Percentiles rank a stretch among this genome's conserved stretches.
These are phyloP conservation scores for Bombus superbus DNA, from an alignment of 1,140 invertebrate genomes.

Conservation along the genomic window DNA sequence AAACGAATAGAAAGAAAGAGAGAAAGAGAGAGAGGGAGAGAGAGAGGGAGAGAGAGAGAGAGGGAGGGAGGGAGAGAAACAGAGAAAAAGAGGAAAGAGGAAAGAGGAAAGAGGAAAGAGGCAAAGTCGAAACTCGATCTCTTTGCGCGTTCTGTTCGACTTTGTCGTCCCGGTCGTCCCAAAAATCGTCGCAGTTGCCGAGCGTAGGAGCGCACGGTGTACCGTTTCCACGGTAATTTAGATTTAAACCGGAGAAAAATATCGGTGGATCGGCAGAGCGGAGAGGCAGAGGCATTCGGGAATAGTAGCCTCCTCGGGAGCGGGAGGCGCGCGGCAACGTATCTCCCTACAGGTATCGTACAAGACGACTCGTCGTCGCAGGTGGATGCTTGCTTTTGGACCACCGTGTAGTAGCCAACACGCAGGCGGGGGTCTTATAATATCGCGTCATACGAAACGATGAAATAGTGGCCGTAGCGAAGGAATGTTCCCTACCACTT, in stretches of 20 bases:
- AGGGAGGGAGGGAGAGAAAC: neutral
- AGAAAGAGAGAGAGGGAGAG: neutral
- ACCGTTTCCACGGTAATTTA: conserved; percentile 7
- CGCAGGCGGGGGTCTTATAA: conserved; percentile 82
- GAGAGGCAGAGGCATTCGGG: neutral
- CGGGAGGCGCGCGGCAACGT: conserved; percentile 19
- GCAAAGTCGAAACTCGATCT: neutral
- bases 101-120: neutral
- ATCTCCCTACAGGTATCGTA: conserved; percentile 17
- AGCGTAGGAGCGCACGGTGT: neutral
- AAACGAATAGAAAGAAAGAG: neutral
- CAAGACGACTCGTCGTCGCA: conserved; percentile 34
- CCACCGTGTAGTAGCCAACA: conserved; percentile 80
- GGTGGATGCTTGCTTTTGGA: conserved; percentile 77
- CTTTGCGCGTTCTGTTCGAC: neutral
- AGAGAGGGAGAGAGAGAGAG: neutral
- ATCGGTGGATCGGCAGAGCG: neutral
- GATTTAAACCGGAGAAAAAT: neutral
- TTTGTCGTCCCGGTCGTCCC: neutral
- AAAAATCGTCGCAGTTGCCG: neutral
- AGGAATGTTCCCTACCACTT: conserved; percentile 82
- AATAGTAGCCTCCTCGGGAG: neutral
- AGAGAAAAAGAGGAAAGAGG: neutral
- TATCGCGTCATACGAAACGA: conserved; percentile 83
- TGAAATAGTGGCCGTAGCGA: conserved; percentile 82